A percentile compares a stretch with the other conserved stretches of the same genome.
These are phyloP conservation scores for Fragum sueziense DNA, from an alignment of 2,888 invertebrate species.

Conservation along the genomic window DNA sequence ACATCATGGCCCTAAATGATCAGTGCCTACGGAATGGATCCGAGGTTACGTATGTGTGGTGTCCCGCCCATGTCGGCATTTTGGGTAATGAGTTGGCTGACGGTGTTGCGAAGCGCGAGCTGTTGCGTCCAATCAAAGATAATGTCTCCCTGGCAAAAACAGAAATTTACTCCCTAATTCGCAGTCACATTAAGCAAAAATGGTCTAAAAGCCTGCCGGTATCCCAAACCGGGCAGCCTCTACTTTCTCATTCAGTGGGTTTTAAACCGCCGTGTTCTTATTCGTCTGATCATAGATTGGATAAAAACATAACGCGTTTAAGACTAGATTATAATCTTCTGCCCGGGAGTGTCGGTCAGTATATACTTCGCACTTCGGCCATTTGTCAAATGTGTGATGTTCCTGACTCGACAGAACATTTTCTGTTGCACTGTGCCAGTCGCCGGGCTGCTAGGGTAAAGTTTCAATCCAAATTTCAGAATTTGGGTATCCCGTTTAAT, in stretches of 20 bases:
- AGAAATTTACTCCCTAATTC: not conserved
- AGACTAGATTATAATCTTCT: conserved; percentile 2
- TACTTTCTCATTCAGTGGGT: not conserved
- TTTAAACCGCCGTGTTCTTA: not conserved
- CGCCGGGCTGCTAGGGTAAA: not conserved
- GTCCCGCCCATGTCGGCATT: conserved; percentile 27
- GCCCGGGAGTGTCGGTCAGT: not conserved
- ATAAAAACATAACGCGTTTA: conserved; percentile 13
- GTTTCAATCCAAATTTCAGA: not conserved
- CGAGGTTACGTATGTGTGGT: conserved; percentile 14
- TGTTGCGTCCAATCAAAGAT: not conserved
- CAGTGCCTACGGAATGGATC: not conserved
- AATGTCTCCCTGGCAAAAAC: not conserved
- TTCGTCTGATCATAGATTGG: not conserved
- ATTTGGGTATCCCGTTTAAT: not conserved
- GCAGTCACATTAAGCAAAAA: not conserved
- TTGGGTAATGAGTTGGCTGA: conserved; percentile 25
- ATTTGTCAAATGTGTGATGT: not conserved
- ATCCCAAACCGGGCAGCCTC: not conserved
- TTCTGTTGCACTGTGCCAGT: not conserved
- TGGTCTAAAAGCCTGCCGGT: not conserved
- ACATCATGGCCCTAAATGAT: conserved; percentile 4
- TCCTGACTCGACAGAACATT: not conserved
- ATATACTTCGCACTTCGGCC: not conserved
- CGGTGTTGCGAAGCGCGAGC: conserved; percentile 1